Evolutionary conservation across 1,140 invertebrate genomes (phyloP).

Genomic region (Macrocentrus cingulum): DNA sequence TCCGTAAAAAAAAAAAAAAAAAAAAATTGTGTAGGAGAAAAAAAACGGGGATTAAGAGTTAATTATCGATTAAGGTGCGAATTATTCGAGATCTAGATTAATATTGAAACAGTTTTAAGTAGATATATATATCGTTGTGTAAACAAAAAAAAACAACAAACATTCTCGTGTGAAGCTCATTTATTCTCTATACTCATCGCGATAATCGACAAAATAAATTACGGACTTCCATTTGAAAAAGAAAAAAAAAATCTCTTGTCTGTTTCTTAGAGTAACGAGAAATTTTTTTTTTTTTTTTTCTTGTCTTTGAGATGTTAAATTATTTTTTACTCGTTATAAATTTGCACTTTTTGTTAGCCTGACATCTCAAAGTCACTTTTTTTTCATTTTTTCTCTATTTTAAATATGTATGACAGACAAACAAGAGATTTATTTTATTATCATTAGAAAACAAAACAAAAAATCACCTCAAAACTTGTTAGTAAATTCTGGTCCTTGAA

Average conservation of each 20-base stretch:
- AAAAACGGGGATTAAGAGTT: not conserved
- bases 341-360: constrained; percentile 1
- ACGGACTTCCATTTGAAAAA: constrained; percentile 8
- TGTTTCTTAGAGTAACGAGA: not conserved
- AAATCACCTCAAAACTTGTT: no score
- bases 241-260: not conserved
- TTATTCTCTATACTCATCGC: not conserved
- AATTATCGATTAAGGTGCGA: not conserved
- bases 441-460: not conserved
- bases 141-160: no score
- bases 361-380: not conserved
- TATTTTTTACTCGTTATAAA: constrained; percentile 7
- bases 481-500: no score
- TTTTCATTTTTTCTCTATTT: no score
- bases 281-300: not conserved
- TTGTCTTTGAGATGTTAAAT: not conserved
- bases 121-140: no score
- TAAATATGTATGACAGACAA: no score
- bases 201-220: not conserved
- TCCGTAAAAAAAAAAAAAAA: no score
- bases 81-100: not conserved
- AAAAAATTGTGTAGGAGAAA: not conserved
- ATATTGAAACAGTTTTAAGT: not conserved
- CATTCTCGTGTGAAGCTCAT: not conserved
- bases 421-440: not conserved